phyloP scores from a whole-genome alignment of 2,797 vertebrate genomes.

The Lemur catta region DNA sequence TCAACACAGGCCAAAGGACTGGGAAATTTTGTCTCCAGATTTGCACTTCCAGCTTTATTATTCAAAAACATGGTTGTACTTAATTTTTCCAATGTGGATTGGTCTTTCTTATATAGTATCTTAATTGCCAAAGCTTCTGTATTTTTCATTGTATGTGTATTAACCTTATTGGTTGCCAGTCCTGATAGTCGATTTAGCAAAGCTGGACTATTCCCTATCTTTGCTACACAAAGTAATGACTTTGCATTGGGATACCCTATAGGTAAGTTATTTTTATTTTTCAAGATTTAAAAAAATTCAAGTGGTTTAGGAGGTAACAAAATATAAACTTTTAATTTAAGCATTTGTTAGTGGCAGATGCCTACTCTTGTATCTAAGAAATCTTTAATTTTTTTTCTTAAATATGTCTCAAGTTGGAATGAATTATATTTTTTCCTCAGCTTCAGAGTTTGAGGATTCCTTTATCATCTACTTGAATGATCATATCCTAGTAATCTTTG shows the following conservation, averaged over 20 bases:
- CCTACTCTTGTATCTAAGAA: slow-evolving; percentile 10
- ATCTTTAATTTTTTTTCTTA: slow-evolving; percentile 26
- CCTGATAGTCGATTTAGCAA: slow-evolving; percentile 93
- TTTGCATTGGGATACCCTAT: slow-evolving; percentile 98
- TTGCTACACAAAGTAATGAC: slow-evolving; percentile 99
- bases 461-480: slow-evolving; percentile 20
- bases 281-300: slow-evolving; percentile 46
- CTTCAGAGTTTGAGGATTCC: slow-evolving; percentile 25
- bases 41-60: slow-evolving; percentile 95
- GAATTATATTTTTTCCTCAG: slow-evolving; percentile 20
- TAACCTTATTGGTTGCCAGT: slow-evolving; percentile 92
- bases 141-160: slow-evolving; percentile 91
- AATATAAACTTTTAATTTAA: slow-evolving; percentile 33
- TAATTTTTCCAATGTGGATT: slow-evolving; percentile 95
- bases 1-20: slow-evolving; percentile 95
- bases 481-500: slow-evolving; percentile 27
- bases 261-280: slow-evolving; percentile 87
- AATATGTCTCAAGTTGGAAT: slow-evolving; percentile 20
- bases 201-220: slow-evolving; percentile 96
- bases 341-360: slow-evolving; percentile 4
- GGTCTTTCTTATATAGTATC: slow-evolving; percentile 96
- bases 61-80: slow-evolving; percentile 99
- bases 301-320: slow-evolving; percentile 13
- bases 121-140: slow-evolving; percentile 95
- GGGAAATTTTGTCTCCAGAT: slow-evolving; percentile 97